Conservation (phyloP, 2,113 vertebrate species). For the Empidonax alnorum region DNA sequence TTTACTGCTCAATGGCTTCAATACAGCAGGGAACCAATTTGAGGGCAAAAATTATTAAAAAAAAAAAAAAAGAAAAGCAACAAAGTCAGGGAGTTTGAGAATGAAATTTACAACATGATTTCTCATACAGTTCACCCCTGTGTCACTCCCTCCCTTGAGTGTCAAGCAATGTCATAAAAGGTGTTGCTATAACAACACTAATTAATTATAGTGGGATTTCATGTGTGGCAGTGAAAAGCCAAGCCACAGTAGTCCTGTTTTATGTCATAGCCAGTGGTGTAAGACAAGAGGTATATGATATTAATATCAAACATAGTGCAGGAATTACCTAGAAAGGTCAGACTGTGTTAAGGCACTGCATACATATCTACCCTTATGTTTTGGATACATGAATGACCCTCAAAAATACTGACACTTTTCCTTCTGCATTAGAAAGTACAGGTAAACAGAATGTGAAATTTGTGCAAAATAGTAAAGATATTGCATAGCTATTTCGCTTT, state of each 20-base stretch:
- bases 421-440: not conserved
- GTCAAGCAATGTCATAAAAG: conserved; percentile 50
- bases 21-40: not conserved
- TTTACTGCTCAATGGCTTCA: conserved; percentile 8
- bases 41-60: not conserved
- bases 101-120: conserved; percentile 34
- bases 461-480: not conserved
- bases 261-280: conserved; percentile 15
- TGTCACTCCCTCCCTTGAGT: conserved; percentile 10
- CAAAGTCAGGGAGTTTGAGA: not conserved
- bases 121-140: conserved; percentile 7
- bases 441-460: not conserved
- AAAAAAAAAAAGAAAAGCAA: not conserved
- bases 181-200: conserved; percentile 71
- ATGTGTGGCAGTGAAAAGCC: conserved; percentile 37
- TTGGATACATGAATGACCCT: not conserved
- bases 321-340: not conserved
- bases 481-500: not conserved
- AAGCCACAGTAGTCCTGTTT: conserved; percentile 22
- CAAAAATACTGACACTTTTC: not conserved
- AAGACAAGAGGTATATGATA: conserved; percentile 10
- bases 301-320: not conserved
- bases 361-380: not conserved
- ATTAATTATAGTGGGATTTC: conserved; percentile 72
- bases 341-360: not conserved